phyloP scores from a whole-genome alignment of 64 coral and sea anemone genomes.

The Pachyseris speciosa region DNA sequence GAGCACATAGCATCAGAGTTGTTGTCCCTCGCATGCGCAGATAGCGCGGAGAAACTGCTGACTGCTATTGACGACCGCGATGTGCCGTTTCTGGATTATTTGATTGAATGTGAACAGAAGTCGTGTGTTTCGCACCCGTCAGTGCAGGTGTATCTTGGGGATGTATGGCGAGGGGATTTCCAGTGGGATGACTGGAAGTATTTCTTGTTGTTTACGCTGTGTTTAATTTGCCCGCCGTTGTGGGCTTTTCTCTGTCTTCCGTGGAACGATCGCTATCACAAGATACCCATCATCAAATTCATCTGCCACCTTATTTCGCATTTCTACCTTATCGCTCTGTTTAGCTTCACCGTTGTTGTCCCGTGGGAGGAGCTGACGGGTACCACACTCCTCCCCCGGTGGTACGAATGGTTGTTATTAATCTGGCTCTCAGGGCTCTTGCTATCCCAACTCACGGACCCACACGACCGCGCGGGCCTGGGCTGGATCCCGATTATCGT shows the following conservation, averaged over 20 bases:
- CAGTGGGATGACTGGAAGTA: slow-evolving; percentile 97
- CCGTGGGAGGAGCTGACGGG: slow-evolving; percentile 74
- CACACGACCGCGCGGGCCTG: slow-evolving; percentile 90
- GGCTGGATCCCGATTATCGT: slow-evolving; percentile 95
- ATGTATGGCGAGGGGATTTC: slow-evolving; percentile 93
- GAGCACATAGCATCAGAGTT: slow-evolving; percentile 87
- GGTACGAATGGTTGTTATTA: slow-evolving; percentile 94
- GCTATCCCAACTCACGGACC: slow-evolving; percentile 90
- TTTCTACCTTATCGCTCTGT: slow-evolving; percentile 88
- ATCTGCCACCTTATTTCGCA: slow-evolving; percentile 97
- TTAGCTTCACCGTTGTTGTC: slow-evolving; percentile 84
- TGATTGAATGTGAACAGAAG: slow-evolving; percentile 98
- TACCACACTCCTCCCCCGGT: slow-evolving; percentile 64
- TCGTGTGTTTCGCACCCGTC: slow-evolving; percentile 90
- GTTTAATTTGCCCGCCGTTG: slow-evolving; percentile 78
- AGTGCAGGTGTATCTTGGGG: slow-evolving; percentile 95
- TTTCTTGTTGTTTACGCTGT: slow-evolving; percentile 89
- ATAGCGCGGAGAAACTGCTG: slow-evolving; percentile 77
- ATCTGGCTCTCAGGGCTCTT: slow-evolving; percentile 94
- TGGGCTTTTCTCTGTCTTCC: slow-evolving; percentile 96
- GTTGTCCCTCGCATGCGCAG: slow-evolving; percentile 90
- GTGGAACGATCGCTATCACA: slow-evolving; percentile 94
- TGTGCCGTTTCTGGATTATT: slow-evolving; percentile 89
- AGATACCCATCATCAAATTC: slow-evolving; percentile 96
- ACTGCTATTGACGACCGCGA: slow-evolving; percentile 90